Evolutionary conservation across 2,113 vertebrate genomes (phyloP).

Genomic region (Cinclus mexicanus): DNA sequence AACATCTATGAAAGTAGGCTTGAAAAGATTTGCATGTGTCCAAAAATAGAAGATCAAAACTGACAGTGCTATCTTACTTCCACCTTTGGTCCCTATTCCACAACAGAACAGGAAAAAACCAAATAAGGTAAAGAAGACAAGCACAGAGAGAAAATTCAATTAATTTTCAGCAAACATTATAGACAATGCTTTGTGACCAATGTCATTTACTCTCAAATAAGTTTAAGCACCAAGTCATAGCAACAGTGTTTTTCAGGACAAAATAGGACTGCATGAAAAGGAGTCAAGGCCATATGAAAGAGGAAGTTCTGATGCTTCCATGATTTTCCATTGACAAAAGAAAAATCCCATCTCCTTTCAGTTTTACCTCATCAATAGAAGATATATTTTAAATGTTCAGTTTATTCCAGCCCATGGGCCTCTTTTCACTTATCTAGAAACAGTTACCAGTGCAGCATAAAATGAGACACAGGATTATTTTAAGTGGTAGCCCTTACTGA

Average conservation of each 20-base stretch:
- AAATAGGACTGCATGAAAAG: neutral
- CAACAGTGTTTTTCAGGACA: neutral
- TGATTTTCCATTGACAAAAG: neutral
- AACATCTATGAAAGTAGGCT: neutral
- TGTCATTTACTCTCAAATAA: neutral
- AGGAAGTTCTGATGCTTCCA: neutral
- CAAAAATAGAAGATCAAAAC: neutral
- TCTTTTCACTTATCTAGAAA: neutral
- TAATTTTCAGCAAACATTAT: neutral
- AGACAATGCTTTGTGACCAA: neutral
- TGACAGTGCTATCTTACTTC: neutral
- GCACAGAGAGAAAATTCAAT: neutral
- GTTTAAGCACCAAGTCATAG: neutral
- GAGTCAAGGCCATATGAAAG: neutral
- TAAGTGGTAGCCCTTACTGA: neutral
- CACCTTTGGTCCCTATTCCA: neutral
- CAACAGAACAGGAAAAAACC: neutral
- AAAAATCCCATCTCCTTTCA: neutral
- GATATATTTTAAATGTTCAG: neutral
- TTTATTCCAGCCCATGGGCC: neutral
- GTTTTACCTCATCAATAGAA: neutral
- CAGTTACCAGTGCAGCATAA: neutral
- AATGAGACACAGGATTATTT: neutral
- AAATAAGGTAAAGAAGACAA: neutral
- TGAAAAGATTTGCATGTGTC: neutral